These are phyloP conservation scores for Eilema griseolum DNA, from an alignment of 2,888 invertebrate genomes.

Conservation along the genomic window DNA sequence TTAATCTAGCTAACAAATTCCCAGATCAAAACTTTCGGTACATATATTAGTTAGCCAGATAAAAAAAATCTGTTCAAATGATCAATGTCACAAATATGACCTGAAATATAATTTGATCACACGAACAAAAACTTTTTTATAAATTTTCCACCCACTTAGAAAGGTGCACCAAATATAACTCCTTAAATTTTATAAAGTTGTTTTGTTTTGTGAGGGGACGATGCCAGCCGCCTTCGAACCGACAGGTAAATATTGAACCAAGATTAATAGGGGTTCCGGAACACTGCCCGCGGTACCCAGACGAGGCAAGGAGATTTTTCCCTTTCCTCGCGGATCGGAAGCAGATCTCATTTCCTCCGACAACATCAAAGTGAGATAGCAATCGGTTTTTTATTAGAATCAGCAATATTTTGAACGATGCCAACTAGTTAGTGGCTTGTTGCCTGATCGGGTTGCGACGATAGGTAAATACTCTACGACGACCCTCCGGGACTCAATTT, in stretches of 20 bases:
- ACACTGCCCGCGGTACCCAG: slow-evolving; percentile 71
- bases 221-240: slow-evolving; percentile 39
- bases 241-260: slow-evolving; percentile 71
- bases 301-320: slow-evolving; percentile 81
- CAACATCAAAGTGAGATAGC: slow-evolving; percentile 86
- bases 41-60: background rate
- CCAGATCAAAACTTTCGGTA: background rate
- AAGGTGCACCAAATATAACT: slow-evolving; percentile 33
- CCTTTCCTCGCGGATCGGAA: slow-evolving; percentile 83
- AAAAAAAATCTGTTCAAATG: background rate
- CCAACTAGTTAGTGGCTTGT: slow-evolving; percentile 70
- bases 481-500: slow-evolving; percentile 53
- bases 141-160: slow-evolving; percentile 19
- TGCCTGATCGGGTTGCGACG: slow-evolving; percentile 58
- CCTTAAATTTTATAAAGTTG: slow-evolving; percentile 40
- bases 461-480: slow-evolving; percentile 55
- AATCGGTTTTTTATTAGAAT: slow-evolving; percentile 85
- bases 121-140: slow-evolving; percentile 24
- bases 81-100: slow-evolving; percentile 3
- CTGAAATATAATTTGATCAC: slow-evolving; percentile 18
- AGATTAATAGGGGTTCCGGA: slow-evolving; percentile 68
- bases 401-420: slow-evolving; percentile 82
- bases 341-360: slow-evolving; percentile 86
- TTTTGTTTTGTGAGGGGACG: slow-evolving; percentile 43
- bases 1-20: background rate